Evolutionary conservation across 53 echinoderm and acorn worm species (phyloP).

Genomic region (Holothuria leucospilota): DNA sequence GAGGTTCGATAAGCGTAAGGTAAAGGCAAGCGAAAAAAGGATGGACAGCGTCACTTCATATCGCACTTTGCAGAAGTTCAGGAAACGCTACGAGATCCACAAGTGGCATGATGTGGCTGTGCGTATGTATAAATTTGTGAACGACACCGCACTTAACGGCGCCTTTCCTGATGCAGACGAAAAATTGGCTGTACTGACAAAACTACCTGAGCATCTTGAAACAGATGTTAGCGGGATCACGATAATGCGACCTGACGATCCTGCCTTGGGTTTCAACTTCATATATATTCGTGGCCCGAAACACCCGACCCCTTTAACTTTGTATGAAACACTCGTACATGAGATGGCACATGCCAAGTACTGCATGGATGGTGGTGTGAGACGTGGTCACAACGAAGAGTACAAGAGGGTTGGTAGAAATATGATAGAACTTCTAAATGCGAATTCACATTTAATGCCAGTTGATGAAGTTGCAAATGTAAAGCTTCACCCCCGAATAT

Average conservation of each 20-base stretch:
- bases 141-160: not conserved
- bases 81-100: not conserved
- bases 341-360: conserved; percentile 41
- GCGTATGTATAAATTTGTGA: conserved; percentile 10
- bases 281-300: not conserved
- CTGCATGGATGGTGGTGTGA: no score
- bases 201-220: not conserved
- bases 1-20: not conserved
- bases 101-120: conserved; percentile 13
- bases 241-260: not conserved
- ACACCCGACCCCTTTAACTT: not conserved
- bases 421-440: no score
- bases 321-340: conserved; percentile 32
- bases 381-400: no score
- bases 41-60: not conserved
- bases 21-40: not conserved
- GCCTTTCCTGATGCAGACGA: not conserved
- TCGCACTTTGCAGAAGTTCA: not conserved
- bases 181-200: not conserved
- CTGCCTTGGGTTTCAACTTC: not conserved
- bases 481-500: not conserved
- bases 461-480: not conserved
- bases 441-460: no score
- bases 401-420: no score
- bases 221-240: not conserved